A percentile compares a stretch with the other conserved stretches of the same genome.
Conservation (phyloP, 2,888 invertebrate genomes). For the Arrhopalites spinosus region DNA sequence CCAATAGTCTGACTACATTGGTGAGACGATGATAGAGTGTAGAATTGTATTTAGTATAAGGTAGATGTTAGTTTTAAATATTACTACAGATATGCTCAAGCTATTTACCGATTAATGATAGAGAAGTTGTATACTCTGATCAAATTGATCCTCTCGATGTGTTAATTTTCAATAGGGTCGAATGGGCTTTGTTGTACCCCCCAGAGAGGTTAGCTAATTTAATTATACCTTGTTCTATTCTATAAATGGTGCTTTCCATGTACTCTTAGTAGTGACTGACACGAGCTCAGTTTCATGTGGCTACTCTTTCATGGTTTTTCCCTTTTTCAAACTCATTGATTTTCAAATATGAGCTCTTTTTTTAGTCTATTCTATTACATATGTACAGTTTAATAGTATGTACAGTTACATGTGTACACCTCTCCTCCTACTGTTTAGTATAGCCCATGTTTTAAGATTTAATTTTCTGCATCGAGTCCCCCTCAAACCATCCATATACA, state of each 20-base stretch:
- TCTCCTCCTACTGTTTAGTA: no score
- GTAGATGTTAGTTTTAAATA: no score
- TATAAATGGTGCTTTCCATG: constrained; percentile 27
- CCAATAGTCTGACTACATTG: no score
- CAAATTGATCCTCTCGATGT: constrained; percentile 36
- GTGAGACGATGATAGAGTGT: not conserved
- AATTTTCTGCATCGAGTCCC: no score
- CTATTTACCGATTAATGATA: constrained; percentile 21
- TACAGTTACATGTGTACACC: no score
- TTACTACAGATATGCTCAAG: not conserved
- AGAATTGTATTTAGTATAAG: not conserved
- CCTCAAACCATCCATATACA: not conserved
- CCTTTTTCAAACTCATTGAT: not conserved
- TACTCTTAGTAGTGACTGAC: not conserved
- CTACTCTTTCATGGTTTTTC: not conserved
- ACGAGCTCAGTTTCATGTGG: not conserved
- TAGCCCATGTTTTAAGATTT: no score
- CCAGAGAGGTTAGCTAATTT: constrained; percentile 28
- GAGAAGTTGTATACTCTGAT: not conserved
- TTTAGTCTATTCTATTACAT: not conserved
- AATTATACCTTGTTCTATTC: constrained; percentile 20
- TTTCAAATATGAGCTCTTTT: not conserved
- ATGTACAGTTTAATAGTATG: no score
- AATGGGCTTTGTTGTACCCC: constrained; percentile 26
- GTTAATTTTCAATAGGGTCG: constrained; percentile 40